Base-by-base conservation (phyloP, 2,888 invertebrate genomes). In the Erebia ligea region DNA sequence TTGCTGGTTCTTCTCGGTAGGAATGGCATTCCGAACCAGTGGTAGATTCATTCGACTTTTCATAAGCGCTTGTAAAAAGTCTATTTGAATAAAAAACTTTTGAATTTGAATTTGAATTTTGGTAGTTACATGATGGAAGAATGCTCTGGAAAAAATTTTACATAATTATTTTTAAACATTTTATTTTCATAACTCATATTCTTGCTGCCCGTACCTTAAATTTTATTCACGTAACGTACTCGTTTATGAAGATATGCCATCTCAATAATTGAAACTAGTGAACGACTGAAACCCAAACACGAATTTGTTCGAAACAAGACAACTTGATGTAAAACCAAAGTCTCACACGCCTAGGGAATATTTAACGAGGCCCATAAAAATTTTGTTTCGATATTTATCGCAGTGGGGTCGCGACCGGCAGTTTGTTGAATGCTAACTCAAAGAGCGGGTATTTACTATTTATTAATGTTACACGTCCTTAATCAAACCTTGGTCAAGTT, bases 341-440 rank as follows among this genome's bases (percentile, higher is more conserved):
- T 58, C 58, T 34, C 58, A 40, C 34, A 58, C 58, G 58, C 58
- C 40, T 34, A n/a, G 58, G n/a, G 58, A 58, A 58, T 58, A 58
- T 34, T 34, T 58, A 58, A 34, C 58, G 40, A 40, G 34, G 9
- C 40, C 40, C n/a, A 40, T 58, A 10, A 40, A 58, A 58, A 58
- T 58, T 58, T n/a, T 58, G 25, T 61, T 42, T 45, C 42, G 19
- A 61, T 61, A 61, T 61, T 61, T 61, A 61, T 61, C 21, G 45
- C 45, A 45, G 13, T 61, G 15, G 42, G 61, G 6, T 34, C 5
- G 8, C 15, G 61, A 42, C 61, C 42, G 11, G 6, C 45, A 42
- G 45, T 61, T 61, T 61, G 61, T 45, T 45, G 45, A 45, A 61
- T 58, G 57, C 13, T 25, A 34, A 58, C n/a, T 15, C 25, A 9